Evolutionary conservation across 1,140 invertebrate species (phyloP).

Genomic region (Monomorium pharaonis): DNA sequence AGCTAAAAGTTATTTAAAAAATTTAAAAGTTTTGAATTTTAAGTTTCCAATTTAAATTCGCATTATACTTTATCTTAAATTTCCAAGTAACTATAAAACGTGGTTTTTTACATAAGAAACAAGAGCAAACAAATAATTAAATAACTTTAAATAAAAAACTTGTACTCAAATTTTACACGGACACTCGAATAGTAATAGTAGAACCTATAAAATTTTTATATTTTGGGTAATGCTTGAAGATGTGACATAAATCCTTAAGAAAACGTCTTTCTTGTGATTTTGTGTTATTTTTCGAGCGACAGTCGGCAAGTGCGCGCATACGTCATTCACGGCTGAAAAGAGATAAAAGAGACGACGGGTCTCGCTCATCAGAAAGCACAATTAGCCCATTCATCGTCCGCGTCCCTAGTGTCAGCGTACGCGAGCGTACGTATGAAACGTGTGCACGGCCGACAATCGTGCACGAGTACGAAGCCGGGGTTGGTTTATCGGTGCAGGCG

Average conservation of each 20-base stretch:
- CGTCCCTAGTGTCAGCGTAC: constrained; percentile 57
- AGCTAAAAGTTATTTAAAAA: too few species aligned
- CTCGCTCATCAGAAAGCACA: constrained; percentile 69
- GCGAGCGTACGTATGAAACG: constrained; percentile 70
- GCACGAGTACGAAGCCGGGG: background rate
- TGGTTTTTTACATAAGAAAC: too few species aligned
- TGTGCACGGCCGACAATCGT: constrained; percentile 59
- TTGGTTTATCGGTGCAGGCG: constrained; percentile 72
- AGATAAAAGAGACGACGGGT: constrained; percentile 47
- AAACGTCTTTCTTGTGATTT: constrained; percentile 10
- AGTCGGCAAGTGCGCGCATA: background rate
- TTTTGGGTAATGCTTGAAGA: too few species aligned
- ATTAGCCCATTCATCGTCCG: constrained; percentile 80
- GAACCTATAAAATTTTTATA: too few species aligned
- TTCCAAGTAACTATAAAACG: too few species aligned
- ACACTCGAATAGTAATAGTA: too few species aligned
- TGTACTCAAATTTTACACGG: too few species aligned
- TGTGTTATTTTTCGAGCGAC: constrained; percentile 2
- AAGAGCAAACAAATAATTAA: too few species aligned
- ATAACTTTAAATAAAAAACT: too few species aligned
- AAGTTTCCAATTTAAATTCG: too few species aligned
- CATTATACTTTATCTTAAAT: too few species aligned
- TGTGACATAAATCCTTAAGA: background rate
- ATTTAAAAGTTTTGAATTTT: too few species aligned
- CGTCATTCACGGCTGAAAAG: constrained; percentile 33